Base-by-base conservation (phyloP, 23 tunicate species). In the Corella eumyota region DNA sequence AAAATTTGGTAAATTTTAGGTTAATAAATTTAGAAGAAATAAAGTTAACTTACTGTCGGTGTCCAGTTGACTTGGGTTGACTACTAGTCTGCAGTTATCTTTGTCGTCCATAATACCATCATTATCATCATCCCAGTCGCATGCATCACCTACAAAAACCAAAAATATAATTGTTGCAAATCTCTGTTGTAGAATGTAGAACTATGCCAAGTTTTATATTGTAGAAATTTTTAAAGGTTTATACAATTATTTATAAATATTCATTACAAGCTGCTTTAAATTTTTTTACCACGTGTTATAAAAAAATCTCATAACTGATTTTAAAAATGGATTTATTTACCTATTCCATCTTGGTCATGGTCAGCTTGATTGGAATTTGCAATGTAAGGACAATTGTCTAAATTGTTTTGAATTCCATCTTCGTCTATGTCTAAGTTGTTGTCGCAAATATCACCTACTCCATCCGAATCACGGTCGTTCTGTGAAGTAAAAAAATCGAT, bases 81-180 rank as follows among this genome's bases (percentile, higher is more conserved):
- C 60, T 23, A 91, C 70, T n/a, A 75, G 74, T 58, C 83, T 47
- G 38, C 98, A 91, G 66, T 91, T 81, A 65, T 91, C 98, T n/a
- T 20, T n/a, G 58, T 74, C 79, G 64, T 91, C 98, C 6, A n/a
- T 44, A 9, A 91, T 60, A 0, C 98, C 98, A 50, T 91, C 98
- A 58, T 80, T 58, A 56, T 91, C 98, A 37, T 91, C 98, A 60
- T 91, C 98, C 28, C 36, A 32, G 30, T 91, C 98, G 61, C 98
- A 91, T 2, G 66, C 84, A 46, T 91, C 98, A 34, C 98, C 95
- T 86, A 47, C 4, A 61, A 31, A 46, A 45, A 44, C 22, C 6
- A 25, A 6, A n/a, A 15, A 11, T n/a, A n/a, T n/a, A n/a, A n/a
- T n/a, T n/a, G n/a, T n/a, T n/a, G n/a, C n/a, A n/a, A n/a, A n/a